These are phyloP conservation scores for Nematopogon swammerdamellus DNA, from an alignment of 2,888 invertebrate genomes.

Conservation along the genomic window DNA sequence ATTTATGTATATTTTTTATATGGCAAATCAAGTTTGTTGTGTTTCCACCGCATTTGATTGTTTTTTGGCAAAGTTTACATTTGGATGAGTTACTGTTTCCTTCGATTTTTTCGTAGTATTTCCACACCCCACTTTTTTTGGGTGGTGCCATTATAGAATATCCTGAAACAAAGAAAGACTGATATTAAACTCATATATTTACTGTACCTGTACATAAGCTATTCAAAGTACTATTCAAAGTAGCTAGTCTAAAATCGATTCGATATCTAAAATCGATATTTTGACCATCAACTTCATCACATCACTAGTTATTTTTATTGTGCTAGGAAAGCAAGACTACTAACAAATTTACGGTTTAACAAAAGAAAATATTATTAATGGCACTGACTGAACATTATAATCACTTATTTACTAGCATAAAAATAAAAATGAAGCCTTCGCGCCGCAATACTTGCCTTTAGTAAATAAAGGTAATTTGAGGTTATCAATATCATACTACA, in stretches of 20 bases:
- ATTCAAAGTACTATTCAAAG: background rate
- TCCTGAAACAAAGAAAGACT: slow-evolving; percentile 1
- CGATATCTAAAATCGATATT: too few relatives aligned
- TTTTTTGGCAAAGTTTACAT: slow-evolving; percentile 9
- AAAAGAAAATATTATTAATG: background rate
- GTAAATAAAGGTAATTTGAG: slow-evolving; percentile 1
- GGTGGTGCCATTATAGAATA: slow-evolving; percentile 7
- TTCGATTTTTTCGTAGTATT: slow-evolving; percentile 11
- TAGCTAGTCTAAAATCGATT: background rate
- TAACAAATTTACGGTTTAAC: background rate
- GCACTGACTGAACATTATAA: background rate
- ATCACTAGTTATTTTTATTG: background rate
- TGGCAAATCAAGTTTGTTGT: slow-evolving; percentile 13
- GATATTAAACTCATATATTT: background rate
- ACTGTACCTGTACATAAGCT: background rate
- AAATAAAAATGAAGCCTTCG: background rate
- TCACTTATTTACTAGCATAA: background rate
- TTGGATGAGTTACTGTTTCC: slow-evolving; percentile 7
- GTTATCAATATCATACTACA: background rate
- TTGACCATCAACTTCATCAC: background rate
- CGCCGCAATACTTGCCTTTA: background rate
- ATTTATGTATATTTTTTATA: slow-evolving; percentile 8
- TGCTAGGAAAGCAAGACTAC: background rate
- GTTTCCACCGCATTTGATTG: slow-evolving; percentile 11
- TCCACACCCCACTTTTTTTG: slow-evolving; percentile 12